Evolutionary conservation across 2,113 vertebrate species (phyloP), one percentile per base, ranked within the genome.

Genomic region (Grammomys dolichurus): DNA sequence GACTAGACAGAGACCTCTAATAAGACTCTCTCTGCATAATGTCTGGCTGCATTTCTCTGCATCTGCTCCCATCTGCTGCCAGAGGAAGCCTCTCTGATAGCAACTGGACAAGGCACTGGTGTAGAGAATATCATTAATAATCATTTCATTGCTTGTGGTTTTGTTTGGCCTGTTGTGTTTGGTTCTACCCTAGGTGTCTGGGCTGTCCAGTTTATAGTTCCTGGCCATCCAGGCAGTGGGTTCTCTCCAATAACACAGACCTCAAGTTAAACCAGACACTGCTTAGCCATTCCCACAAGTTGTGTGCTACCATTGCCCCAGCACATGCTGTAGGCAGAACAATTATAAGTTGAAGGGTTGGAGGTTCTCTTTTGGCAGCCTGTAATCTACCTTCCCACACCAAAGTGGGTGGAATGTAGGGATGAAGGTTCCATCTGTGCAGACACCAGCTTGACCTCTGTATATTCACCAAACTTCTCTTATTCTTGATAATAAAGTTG

Each of bases 401-500:
- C 24, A 31, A 48, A 16, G 43, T 12, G 73, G 14, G n/a, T 43
- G 24, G 8, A 75, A 24, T 24, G 24, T 14, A 31, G 75, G 73
- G 75, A 20, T 48, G 43, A 77, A 77, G 75, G 75, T 24, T 77
- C 43, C 26, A 67, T 31, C 65, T 31, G 3, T 77, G 13, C 75
- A 77, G 46, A 28, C 26, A 67, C 75, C 26, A 77, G 75, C 26
- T 48, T 46, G 46, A 77, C 75, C 75, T 77, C 43, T 28, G 5
- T 14, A 31, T 46, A 48, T 48, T 77, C 48, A 78, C 5, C 20
- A 16, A 80, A 14, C 16, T 78, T 31, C 31, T 77, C 75, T 70
- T 92, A 40, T 67, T 85, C 60, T 70, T 90, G 48, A 85, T 93
- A 90, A 70, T 89, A 76, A 95, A 93, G 90, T 75, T 87, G 22